Evolutionary conservation across 2,113 vertebrate species (phyloP).

Genomic region (Austrofundulus limnaeus): DNA sequence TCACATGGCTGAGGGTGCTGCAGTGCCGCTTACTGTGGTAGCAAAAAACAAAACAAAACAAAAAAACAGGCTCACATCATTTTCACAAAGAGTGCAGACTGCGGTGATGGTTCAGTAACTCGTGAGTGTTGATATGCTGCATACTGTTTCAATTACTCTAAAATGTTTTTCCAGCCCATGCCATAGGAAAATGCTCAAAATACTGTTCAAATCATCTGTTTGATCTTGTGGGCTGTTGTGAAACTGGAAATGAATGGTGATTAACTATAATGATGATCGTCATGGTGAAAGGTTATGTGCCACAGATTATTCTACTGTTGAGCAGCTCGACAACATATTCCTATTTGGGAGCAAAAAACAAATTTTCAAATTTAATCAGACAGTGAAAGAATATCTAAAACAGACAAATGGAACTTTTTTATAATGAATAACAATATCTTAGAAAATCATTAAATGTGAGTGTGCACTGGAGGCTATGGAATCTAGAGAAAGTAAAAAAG

Average conservation of each 20-base stretch:
- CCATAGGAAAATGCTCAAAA: constrained; percentile 66
- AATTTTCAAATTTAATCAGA: not conserved
- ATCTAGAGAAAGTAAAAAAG: constrained; percentile 39
- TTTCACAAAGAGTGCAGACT: constrained; percentile 64
- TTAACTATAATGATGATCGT: constrained; percentile 75
- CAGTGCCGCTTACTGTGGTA: constrained; percentile 22
- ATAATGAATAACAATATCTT: too few species aligned
- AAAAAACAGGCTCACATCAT: constrained; percentile 56
- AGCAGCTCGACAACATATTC: constrained; percentile 25
- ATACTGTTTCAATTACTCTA: constrained; percentile 72
- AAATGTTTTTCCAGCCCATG: constrained; percentile 64
- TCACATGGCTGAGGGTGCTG: not conserved
- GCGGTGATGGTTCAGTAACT: constrained; percentile 72
- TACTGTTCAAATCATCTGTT: constrained; percentile 69
- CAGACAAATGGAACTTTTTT: constrained; percentile 15
- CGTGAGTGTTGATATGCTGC: constrained; percentile 64
- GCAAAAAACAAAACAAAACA: constrained; percentile 38
- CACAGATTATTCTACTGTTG: constrained; percentile 65
- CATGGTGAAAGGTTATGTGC: constrained; percentile 65
- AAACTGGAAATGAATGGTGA: constrained; percentile 75
- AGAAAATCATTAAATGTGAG: constrained; percentile 30
- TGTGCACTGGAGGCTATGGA: constrained; percentile 38
- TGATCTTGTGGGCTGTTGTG: constrained; percentile 74
- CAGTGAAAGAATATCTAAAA: not conserved
- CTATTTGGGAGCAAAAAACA: constrained; percentile 1